phyloP scores from a whole-genome alignment of 2,888 invertebrate species.

The Axea sp. region DNA sequence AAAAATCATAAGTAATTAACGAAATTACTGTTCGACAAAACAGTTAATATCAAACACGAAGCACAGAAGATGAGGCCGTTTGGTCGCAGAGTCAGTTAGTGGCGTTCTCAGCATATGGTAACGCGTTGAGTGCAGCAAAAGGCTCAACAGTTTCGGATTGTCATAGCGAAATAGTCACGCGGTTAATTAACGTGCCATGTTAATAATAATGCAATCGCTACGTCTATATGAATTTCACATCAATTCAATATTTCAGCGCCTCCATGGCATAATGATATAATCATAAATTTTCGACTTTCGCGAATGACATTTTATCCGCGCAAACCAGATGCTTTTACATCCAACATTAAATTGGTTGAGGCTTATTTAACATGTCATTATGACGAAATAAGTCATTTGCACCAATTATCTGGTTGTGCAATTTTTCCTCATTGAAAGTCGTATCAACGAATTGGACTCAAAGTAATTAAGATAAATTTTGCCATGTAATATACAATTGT shows the following conservation, averaged over 20 bases:
- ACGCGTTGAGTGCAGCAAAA: conserved; percentile 24
- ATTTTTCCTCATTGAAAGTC: too few species aligned
- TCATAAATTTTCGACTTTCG: conserved; percentile 8
- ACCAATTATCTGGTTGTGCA: too few species aligned
- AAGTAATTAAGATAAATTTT: too few species aligned
- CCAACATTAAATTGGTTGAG: not conserved
- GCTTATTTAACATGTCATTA: too few species aligned
- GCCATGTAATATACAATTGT: too few species aligned
- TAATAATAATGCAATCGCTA: conserved; percentile 47
- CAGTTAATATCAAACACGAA: conserved; percentile 20
- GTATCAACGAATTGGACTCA: too few species aligned
- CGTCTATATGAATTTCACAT: conserved; percentile 26
- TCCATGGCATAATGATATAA: conserved; percentile 1
- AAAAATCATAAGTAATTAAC: conserved; percentile 38
- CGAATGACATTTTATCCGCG: not conserved
- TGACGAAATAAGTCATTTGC: too few species aligned
- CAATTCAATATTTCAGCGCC: conserved; percentile 6
- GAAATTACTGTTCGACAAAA: conserved; percentile 24
- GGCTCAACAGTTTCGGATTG: conserved; percentile 44
- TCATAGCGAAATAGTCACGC: conserved; percentile 27
- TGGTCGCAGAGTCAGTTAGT: conserved; percentile 6
- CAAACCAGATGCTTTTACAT: not conserved
- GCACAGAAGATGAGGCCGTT: conserved; percentile 12
- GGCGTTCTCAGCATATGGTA: conserved; percentile 23
- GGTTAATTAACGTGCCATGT: conserved; percentile 51